Evolutionary conservation across 2,888 invertebrate species (phyloP).

Genomic region (Drosophila longiperda): DNA sequence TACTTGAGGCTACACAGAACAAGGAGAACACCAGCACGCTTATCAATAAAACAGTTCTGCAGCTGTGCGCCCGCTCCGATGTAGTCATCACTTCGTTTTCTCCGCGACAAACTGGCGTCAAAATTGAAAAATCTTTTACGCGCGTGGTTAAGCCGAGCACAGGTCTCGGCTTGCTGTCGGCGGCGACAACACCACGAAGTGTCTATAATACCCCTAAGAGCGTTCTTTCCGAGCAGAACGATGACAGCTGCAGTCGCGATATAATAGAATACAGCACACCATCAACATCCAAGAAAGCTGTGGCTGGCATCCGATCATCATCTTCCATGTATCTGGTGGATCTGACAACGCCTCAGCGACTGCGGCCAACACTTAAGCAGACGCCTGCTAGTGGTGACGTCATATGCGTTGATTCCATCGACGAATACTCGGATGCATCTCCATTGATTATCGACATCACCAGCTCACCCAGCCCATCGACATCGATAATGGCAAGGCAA

Average conservation of each 20-base stretch:
- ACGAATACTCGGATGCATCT: conserved; percentile 50
- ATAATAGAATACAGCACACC: conserved; percentile 73
- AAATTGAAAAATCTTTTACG: conserved; percentile 80
- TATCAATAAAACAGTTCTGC: conserved; percentile 52
- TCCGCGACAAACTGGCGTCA: conserved; percentile 79
- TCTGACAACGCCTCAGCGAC: conserved; percentile 80
- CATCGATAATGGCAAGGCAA: conserved; percentile 19
- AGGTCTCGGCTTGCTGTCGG: conserved; percentile 7
- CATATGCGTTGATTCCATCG: conserved; percentile 71
- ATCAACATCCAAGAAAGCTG: conserved; percentile 65
- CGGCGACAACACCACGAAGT: conserved; percentile 59
- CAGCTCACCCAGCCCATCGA: conserved; percentile 43
- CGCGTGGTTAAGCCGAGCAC: conserved; percentile 57
- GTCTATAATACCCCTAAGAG: conserved; percentile 76
- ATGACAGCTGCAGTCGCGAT: conserved; percentile 70
- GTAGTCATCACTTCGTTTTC: conserved; percentile 83
- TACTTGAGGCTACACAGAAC: conserved; percentile 72
- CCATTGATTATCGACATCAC: conserved; percentile 75
- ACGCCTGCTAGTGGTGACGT: conserved; percentile 54
- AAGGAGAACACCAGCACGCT: conserved; percentile 71
- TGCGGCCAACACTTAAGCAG: conserved; percentile 40
- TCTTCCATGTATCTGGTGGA: conserved; percentile 83
- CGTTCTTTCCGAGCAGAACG: conserved; percentile 64
- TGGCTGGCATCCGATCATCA: conserved; percentile 42
- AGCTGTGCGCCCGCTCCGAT: conserved; percentile 75